Base-by-base conservation (phyloP, 2,797 vertebrate genomes). In the Anguilla obscura region DNA sequence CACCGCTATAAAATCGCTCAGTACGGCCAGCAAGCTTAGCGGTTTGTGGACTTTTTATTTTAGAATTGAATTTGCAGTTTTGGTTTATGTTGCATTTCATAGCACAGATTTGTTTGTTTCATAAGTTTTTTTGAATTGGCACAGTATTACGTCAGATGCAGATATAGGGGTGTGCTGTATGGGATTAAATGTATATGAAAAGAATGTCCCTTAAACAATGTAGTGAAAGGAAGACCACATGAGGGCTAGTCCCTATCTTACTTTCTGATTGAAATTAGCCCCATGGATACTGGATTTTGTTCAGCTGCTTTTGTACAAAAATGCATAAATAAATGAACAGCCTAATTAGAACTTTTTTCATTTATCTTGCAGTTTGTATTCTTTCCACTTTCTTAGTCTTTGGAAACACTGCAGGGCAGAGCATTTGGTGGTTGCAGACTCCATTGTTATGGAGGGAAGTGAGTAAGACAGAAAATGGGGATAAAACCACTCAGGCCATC, bases 401-500 rank as follows among this genome's bases (percentile, higher is more conserved):
- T 10, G 69, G 36, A 27, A 85, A 56, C 48, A 27, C 60, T 33
- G 16, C 56, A 27, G 50, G 69, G 84, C 58, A 79, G 76, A 85
- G 58, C 36, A 85, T 85, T 56, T 85, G 12, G 36, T 88, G 50
- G 79, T 79, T 60, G 30, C 76, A 86, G 56, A 56, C 58, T 86
- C 12, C 54, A 82, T 82, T 86, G 76, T 48, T n/a, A 30, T 54
- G 54, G 27, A 36, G 80, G 45, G n/a, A n/a, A 45, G 56, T 63
- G 6, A 56, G 85, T 16, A n/a, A 86, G 27, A 48, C 4, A 30
- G 40, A 45, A 82, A 80, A 88, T 56, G 56, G 9, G 52, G 58
- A 83, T 69, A 16, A 85, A 33, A 52, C 33, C 50, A 79, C 40
- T 45, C 40, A 3, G 40, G 40, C 40, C 40, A 40, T 40, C 40